A percentile compares a stretch with the other conserved stretches of the same genome.
phyloP scores from a whole-genome alignment of 2,888 invertebrate species.

The Drosophila barbarae region DNA sequence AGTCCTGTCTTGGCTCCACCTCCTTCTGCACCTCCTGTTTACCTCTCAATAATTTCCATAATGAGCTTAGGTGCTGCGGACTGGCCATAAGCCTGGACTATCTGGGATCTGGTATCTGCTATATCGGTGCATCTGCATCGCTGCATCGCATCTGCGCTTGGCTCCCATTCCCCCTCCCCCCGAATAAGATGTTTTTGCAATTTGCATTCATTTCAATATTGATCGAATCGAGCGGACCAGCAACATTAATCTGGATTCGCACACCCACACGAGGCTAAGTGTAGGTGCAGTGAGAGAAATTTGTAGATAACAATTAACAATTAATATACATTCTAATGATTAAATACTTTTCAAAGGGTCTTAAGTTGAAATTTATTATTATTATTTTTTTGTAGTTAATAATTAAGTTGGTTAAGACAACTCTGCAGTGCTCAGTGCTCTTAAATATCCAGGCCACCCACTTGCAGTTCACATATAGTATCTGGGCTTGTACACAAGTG shows the following conservation, averaged over 20 bases:
- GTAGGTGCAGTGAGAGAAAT: not conserved
- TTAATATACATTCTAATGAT: not conserved
- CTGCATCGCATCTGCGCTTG: conserved; percentile 26
- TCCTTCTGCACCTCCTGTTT: not conserved
- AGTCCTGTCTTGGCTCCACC: not conserved
- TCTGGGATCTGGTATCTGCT: conserved; percentile 13
- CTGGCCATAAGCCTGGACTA: conserved; percentile 1
- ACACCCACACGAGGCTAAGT: conserved; percentile 19
- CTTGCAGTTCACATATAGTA: conserved; percentile 29
- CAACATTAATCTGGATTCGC: conserved; percentile 24
- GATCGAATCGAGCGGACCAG: conserved; percentile 49
- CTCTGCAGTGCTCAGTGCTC: not conserved
- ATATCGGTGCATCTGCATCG: conserved; percentile 14
- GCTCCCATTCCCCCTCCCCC: not conserved
- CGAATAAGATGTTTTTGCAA: conserved; percentile 61
- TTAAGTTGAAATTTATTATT: too few relatives aligned
- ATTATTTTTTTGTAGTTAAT: not conserved
- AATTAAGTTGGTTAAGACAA: not conserved
- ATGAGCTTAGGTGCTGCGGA: conserved; percentile 27
- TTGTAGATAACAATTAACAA: not conserved
- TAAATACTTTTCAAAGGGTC: not conserved
- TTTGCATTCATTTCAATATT: conserved; percentile 66
- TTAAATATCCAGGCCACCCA: conserved; percentile 26
- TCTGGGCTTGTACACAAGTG: conserved; percentile 5
- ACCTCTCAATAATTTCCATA: conserved; percentile 37